Percentiles rank a stretch among this genome's conserved stretches.
phyloP scores from a whole-genome alignment of 2,113 vertebrate genomes.

The Scartelaos histophorus region DNA sequence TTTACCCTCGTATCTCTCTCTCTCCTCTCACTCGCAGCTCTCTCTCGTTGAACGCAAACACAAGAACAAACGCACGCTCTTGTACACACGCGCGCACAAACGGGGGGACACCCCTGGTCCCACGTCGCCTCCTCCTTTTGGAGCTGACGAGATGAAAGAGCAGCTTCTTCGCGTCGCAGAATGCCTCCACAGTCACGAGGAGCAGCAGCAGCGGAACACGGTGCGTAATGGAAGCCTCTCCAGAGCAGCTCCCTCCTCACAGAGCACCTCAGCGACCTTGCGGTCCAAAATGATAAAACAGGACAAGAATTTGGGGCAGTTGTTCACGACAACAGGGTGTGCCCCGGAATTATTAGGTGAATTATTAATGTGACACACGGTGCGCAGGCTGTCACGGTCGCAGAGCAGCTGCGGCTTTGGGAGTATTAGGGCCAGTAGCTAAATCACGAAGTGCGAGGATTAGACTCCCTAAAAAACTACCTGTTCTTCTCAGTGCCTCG shows the following conservation, averaged over 20 bases:
- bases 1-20: slow-evolving; percentile 63
- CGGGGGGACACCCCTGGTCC: slow-evolving; percentile 64
- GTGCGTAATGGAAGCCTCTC: slow-evolving; percentile 56
- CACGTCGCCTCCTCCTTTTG: slow-evolving; percentile 64
- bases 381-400: slow-evolving; percentile 72
- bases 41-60: slow-evolving; percentile 44
- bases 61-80: slow-evolving; percentile 33
- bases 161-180: slow-evolving; percentile 46
- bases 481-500: neutral
- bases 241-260: slow-evolving; percentile 29
- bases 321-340: slow-evolving; percentile 47
- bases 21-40: slow-evolving; percentile 35
- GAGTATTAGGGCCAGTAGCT: slow-evolving; percentile 71
- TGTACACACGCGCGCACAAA: slow-evolving; percentile 42
- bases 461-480: slow-evolving; percentile 42
- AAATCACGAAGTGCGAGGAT: slow-evolving; percentile 74
- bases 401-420: slow-evolving; percentile 75
- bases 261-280: slow-evolving; percentile 40
- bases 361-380: slow-evolving; percentile 77
- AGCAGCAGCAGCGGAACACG: slow-evolving; percentile 20
- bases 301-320: slow-evolving; percentile 38
- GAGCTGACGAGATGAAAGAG: slow-evolving; percentile 71
- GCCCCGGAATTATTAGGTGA: slow-evolving; percentile 63
- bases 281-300: slow-evolving; percentile 3
- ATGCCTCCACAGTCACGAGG: slow-evolving; percentile 50